Evolutionary conservation across 1,140 invertebrate genomes (phyloP), one percentile per base, ranked within the genome.

Genomic region (Papilio glaucus): DNA sequence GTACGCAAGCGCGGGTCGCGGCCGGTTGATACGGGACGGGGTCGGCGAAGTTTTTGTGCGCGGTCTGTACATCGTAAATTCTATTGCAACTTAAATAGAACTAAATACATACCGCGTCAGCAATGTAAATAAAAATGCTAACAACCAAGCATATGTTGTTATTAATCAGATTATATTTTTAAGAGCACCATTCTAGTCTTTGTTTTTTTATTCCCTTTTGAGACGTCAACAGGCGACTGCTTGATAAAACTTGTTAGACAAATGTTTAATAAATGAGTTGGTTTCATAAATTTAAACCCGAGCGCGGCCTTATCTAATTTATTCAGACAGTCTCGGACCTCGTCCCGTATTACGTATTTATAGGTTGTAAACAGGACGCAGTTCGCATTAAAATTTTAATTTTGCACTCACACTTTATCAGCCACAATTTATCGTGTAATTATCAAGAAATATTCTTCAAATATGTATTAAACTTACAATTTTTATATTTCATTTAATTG

Each of bases 321-420:
- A 53, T 53, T 53, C 49, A 53, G 49, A 53, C 49, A 53, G 9
- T 53, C 49, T 53, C 49, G 49, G 49, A 53, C 49, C 49, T 53
- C 49, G 49, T 53, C 49, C 49, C 49, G 49, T 18, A 24, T 53
- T 53, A 53, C 49, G 24, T 53, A 53, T 53, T 53, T 53, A 53
- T 53, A 53, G 18, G 49, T n/a, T 24, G 49, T 53, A 53, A 53
- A 53, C 49, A 53, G 49, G 49, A 53, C 49, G 49, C 49, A 26
- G 9, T 53, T 24, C 49, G 18, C 49, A 53, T 53, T 53, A 21
- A 24, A 53, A 53, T 53, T n/a, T 53, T 53, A 53, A 53, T 53
- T 26, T 53, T 53, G 21, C 49, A 53, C 49, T 53, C 49, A 53
- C 24, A 53, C 49, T 53, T 53, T 53, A 53, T 53, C 49, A 53